phyloP scores from a whole-genome alignment of 2,113 vertebrate genomes.

The Oxyruncus cristatus region DNA sequence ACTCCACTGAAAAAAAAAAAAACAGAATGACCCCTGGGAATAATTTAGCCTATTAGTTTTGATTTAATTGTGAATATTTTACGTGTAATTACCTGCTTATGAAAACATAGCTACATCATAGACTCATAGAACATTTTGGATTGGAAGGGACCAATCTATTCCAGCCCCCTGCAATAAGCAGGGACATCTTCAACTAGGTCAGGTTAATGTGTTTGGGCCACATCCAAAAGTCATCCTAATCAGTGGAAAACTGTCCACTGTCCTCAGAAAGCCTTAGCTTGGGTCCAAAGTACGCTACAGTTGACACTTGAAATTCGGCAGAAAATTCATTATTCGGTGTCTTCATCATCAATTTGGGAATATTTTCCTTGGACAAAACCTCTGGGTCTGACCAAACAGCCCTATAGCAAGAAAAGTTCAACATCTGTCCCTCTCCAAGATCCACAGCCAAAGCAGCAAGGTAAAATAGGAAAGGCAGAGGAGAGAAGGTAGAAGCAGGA shows the following conservation, averaged over 20 bases:
- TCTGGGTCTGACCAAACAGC: neutral
- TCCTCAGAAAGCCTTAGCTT: neutral
- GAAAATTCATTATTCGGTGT: neutral
- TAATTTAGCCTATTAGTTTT: conserved; percentile 9
- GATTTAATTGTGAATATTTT: neutral
- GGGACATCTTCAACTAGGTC: neutral
- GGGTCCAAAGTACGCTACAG: neutral
- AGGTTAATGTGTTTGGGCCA: neutral
- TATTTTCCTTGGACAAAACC: neutral
- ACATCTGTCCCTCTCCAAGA: neutral
- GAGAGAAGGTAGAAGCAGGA: neutral
- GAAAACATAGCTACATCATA: neutral
- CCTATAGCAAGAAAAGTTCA: neutral
- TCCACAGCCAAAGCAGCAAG: neutral
- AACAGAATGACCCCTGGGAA: conserved; percentile 5
- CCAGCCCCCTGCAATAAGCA: neutral
- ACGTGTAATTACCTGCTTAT: neutral
- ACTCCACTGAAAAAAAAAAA: conserved; percentile 12
- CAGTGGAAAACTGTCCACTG: neutral
- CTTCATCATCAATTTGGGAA: neutral
- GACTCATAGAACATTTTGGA: neutral
- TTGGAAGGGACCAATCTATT: neutral
- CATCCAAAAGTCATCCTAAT: neutral
- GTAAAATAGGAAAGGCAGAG: neutral
- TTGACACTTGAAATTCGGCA: neutral